phyloP scores from a whole-genome alignment of 2,113 vertebrate species.

The Ailurus styani region DNA sequence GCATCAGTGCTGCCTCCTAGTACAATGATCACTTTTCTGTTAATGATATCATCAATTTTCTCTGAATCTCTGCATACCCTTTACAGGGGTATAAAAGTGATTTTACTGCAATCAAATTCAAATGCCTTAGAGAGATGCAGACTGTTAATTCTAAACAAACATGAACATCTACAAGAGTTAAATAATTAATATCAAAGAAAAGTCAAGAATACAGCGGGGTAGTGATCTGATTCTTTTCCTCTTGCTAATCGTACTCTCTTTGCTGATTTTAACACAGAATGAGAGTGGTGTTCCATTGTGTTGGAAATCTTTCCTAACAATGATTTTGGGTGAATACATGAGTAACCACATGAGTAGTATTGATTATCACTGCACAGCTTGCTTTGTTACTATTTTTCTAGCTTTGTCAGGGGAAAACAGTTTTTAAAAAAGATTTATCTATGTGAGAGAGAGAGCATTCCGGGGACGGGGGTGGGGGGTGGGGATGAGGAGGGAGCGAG shows the following conservation, averaged over 20 bases:
- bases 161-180: background rate
- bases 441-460: background rate
- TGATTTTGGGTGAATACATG: slow-evolving; percentile 11
- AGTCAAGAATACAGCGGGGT: background rate
- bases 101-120: background rate
- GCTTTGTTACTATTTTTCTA: slow-evolving; percentile 44
- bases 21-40: background rate
- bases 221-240: background rate
- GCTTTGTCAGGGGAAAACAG: background rate
- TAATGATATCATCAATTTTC: background rate
- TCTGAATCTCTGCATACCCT: background rate
- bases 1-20: background rate
- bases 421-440: background rate
- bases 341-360: slow-evolving; percentile 38
- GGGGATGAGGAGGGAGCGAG: background rate
- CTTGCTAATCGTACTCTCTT: background rate
- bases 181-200: background rate
- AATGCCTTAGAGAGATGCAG: background rate
- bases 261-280: background rate
- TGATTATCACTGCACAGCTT: slow-evolving; percentile 45
- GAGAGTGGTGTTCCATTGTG: background rate
- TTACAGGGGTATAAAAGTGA: background rate
- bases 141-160: background rate
- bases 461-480: background rate
- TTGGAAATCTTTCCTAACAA: slow-evolving; percentile 60